These are phyloP conservation scores for Trachymyrmex cornetzi DNA, from an alignment of 1,140 invertebrate species.

Conservation along the genomic window DNA sequence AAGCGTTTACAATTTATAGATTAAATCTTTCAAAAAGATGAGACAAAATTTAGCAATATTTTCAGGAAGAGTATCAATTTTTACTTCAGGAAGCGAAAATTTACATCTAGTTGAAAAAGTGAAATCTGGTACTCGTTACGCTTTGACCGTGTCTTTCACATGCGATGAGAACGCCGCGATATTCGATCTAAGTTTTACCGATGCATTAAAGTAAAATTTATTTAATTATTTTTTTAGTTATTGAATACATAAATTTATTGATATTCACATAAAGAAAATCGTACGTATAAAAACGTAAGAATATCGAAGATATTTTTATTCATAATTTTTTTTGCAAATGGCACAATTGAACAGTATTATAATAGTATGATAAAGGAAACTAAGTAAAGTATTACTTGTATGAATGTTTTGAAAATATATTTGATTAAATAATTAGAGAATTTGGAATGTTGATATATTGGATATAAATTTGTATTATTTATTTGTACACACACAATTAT, in stretches of 20 bases:
- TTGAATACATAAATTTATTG: background rate
- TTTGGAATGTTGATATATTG: background rate
- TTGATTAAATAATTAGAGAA: background rate
- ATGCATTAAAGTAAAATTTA: conserved; percentile 14
- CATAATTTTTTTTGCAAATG: background rate
- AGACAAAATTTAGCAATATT: conserved; percentile 46
- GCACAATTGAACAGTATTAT: conserved; percentile 24
- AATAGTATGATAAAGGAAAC: background rate
- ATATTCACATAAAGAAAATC: background rate
- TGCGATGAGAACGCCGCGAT: conserved; percentile 91
- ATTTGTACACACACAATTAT: background rate
- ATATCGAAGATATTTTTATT: background rate
- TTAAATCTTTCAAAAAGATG: background rate
- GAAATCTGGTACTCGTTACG: conserved; percentile 91
- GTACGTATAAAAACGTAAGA: background rate
- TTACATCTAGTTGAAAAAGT: conserved; percentile 94
- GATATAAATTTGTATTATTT: background rate
- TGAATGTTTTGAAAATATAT: background rate
- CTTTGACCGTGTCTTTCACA: conserved; percentile 95
- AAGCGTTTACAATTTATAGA: conserved; percentile 19
- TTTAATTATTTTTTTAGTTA: background rate
- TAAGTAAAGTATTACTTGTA: conserved; percentile 4
- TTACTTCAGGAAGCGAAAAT: conserved; percentile 95
- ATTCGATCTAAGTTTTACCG: conserved; percentile 86
- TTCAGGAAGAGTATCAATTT: conserved; percentile 92